Evolutionary conservation across 2,888 invertebrate species (phyloP), one percentile per base, ranked within the genome.

Genomic region (Patella caerulea): DNA sequence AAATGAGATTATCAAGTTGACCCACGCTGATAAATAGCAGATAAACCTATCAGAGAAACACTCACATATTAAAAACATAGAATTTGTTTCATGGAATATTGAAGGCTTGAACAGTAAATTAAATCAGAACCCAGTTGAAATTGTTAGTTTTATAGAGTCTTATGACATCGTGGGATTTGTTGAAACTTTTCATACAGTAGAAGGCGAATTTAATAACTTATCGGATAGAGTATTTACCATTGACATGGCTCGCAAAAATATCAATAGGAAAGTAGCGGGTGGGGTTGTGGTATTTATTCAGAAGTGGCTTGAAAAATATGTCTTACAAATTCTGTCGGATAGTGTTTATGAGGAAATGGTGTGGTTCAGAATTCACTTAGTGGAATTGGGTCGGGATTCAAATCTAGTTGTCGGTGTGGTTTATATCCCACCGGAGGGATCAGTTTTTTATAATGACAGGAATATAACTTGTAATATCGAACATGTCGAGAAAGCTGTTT

Each of bases 81-180:
- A 24, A 19, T 65, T 65, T 65, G n/a, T 65, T 19, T 65, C 65
- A 19, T 65, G 65, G 65, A 65, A 65, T 65, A 65, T 65, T 19
- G 65, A n/a, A 65, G 65, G 65, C 65, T 24, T 65, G 7, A 9
- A n/a, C 19, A 65, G 24, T 19, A 65, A 65, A n/a, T 65, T 65
- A 24, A 19, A n/a, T 0, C 19, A 65, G 9, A n/a, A 65, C 14
- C 65, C 65, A 11, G 11, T 4, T 14, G 65, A 65, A n/a, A n/a
- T 65, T 24, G n/a, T 9, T n/a, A 11, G 9, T 9, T 19, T n/a
- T 9, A 65, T 65, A n/a, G 24, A 65, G n/a, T 2, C n/a, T n/a
- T 65, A 65, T 65, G 65, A 65, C n/a, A 65, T 65, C 9, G 65
- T 65, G 9, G 9, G 65, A 19, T 65, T 65, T 12, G 24, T 65